phyloP scores from a whole-genome alignment of 2,113 vertebrate genomes.

The Actenoides hombroni region DNA sequence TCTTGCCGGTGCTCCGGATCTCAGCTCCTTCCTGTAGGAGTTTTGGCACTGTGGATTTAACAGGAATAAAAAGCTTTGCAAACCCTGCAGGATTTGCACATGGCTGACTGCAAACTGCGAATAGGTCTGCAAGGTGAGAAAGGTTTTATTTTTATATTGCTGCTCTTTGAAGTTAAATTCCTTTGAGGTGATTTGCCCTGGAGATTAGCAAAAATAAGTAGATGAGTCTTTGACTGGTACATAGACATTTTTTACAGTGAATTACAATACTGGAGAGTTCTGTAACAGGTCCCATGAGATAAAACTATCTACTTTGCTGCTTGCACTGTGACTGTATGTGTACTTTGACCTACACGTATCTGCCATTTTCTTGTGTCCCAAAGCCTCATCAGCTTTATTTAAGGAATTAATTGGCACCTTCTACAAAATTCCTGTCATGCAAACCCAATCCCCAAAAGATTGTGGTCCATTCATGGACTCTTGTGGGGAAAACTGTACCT shows the following conservation, averaged over 20 bases:
- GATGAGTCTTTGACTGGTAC: background rate
- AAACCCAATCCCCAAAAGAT: background rate
- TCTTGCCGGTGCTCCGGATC: background rate
- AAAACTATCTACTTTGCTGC: background rate
- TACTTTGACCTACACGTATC: background rate
- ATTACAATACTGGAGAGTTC: background rate
- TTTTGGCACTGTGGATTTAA: background rate
- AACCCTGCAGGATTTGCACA: background rate
- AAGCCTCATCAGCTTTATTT: background rate
- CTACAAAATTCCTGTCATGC: background rate
- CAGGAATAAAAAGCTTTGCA: background rate
- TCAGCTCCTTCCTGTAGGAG: background rate
- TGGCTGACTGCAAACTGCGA: background rate
- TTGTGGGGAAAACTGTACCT: fast-evolving
- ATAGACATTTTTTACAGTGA: background rate
- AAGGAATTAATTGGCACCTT: background rate
- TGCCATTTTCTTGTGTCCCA: background rate
- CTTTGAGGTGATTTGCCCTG: slow-evolving; percentile 11
- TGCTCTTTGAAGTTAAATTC: slow-evolving; percentile 36
- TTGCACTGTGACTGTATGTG: background rate
- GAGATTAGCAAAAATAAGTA: slow-evolving; percentile 32
- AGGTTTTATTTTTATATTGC: slow-evolving; percentile 3
- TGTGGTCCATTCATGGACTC: background rate
- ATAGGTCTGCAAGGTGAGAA: slow-evolving; percentile 2
- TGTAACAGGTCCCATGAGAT: background rate